Conservation (phyloP, 2,797 vertebrate species). For the Helostoma temminkii region DNA sequence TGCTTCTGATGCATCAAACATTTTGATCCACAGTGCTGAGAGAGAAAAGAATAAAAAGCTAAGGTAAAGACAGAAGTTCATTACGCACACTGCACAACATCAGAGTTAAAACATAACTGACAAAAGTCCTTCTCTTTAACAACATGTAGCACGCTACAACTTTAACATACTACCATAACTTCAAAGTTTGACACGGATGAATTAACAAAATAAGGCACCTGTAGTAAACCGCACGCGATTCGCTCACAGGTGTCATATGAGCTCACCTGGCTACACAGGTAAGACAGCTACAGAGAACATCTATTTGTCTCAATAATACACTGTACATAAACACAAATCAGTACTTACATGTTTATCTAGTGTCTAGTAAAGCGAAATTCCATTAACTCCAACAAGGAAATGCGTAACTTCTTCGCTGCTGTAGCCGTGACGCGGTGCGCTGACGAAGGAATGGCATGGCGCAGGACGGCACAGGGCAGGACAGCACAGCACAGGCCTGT, state of each 20-base stretch:
- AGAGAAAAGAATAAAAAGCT: conserved; percentile 1
- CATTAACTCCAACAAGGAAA: conserved; percentile 42
- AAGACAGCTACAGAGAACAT: conserved; percentile 33
- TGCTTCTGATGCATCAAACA: conserved; percentile 55
- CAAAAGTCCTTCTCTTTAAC: neutral
- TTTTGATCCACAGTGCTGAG: conserved; percentile 68
- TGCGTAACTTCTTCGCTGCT: conserved; percentile 43
- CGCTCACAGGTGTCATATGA: conserved; percentile 62
- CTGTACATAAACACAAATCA: fast-evolving
- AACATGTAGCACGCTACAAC: too few species aligned
- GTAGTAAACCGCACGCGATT: conserved; percentile 9
- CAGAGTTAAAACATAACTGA: neutral
- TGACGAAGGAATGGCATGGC: neutral
- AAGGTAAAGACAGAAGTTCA: neutral
- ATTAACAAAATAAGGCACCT: neutral
- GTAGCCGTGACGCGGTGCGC: conserved; percentile 64
- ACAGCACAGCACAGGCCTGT: neutral
- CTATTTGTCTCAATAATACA: neutral
- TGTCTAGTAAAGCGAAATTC: neutral
- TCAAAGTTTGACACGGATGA: neutral
- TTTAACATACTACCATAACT: neutral
- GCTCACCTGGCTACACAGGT: conserved; percentile 70
- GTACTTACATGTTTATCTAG: conserved; percentile 42
- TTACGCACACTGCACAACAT: neutral
- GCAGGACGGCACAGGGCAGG: neutral